phyloP scores from a whole-genome alignment of 2,113 vertebrate species.

The Pseudopodoces humilis region DNA sequence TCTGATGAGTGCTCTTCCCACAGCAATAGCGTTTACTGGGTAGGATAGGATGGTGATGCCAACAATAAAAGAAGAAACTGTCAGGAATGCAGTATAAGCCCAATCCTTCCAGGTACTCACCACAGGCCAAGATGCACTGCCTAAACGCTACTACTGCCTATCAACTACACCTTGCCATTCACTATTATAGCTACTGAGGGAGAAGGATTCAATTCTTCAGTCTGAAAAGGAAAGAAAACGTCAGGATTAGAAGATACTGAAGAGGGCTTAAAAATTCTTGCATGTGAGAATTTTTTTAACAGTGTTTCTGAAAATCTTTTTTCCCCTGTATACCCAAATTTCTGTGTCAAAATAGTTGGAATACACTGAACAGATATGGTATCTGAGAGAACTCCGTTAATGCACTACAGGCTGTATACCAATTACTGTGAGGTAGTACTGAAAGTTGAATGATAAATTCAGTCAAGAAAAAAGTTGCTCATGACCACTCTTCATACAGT shows the following conservation, averaged over 20 bases:
- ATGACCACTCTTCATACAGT: background rate
- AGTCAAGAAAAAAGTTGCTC: background rate
- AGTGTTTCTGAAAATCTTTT: background rate
- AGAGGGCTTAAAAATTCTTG: background rate
- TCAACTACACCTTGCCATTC: background rate
- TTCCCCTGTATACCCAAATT: background rate
- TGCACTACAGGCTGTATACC: background rate
- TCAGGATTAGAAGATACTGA: conserved; percentile 3
- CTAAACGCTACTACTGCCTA: conserved; percentile 6
- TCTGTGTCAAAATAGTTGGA: background rate
- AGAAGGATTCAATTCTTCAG: background rate
- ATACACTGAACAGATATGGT: background rate
- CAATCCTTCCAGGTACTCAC: conserved; percentile 12
- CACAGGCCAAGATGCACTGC: background rate
- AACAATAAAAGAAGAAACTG: background rate
- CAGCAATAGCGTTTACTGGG: background rate
- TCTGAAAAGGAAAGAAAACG: background rate
- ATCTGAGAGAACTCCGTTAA: background rate
- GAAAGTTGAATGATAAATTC: background rate
- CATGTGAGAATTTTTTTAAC: background rate
- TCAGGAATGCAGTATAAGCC: background rate
- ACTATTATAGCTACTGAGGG: background rate
- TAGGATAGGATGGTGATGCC: background rate
- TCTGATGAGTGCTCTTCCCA: background rate
- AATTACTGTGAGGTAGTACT: background rate